These are phyloP conservation scores for Thamnophis sirtalis DNA, from an alignment of 2,113 vertebrate species.

Conservation along the genomic window DNA sequence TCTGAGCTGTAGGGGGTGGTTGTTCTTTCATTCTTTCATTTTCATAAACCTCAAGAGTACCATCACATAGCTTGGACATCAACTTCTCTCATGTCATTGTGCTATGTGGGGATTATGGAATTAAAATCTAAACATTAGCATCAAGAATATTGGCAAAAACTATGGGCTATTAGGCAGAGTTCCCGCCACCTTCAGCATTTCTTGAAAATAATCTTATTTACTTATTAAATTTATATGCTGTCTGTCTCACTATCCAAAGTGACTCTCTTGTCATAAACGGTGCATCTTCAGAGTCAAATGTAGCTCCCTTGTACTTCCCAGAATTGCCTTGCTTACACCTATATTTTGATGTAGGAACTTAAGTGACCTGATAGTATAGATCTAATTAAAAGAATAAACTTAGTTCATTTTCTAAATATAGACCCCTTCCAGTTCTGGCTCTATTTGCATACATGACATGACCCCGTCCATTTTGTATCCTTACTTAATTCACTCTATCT, in stretches of 20 bases:
- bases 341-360: neutral
- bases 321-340: neutral
- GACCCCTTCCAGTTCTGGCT: neutral
- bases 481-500: neutral
- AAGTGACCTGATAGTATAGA: neutral
- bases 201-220: neutral
- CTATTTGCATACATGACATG: neutral
- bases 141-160: neutral
- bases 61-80: neutral
- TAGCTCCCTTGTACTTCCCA: neutral
- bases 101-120: neutral
- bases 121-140: neutral
- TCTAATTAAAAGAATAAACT: neutral
- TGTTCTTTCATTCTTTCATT: neutral
- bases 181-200: neutral
- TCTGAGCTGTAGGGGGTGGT: neutral
- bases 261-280: neutral
- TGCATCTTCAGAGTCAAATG: neutral
- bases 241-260: too few species aligned
- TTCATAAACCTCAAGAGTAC: neutral
- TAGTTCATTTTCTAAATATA: neutral
- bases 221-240: too few species aligned
- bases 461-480: neutral
- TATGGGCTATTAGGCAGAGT: neutral
- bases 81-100: neutral